Base-by-base conservation (phyloP, 2,888 invertebrate genomes). In the Ectobius pallidus region DNA sequence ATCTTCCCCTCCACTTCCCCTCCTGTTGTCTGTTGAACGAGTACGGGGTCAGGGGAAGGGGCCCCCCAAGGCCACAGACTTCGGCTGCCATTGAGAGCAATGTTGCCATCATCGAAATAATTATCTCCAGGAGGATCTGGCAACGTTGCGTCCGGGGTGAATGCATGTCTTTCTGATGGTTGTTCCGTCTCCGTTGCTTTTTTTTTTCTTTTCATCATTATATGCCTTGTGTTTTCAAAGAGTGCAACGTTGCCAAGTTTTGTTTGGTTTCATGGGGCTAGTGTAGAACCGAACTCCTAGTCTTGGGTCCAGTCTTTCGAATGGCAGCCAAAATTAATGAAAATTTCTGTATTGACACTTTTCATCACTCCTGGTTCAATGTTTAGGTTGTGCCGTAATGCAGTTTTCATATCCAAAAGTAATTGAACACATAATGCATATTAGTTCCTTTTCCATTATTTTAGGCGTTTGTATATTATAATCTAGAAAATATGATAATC, bases 11-110 rank as follows among this genome's bases (percentile, higher is more conserved):
- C 62, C 30, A 0, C 65, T 7, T 6, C 46, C 14, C 25, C 27
- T 1, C 22, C 16, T 44, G n/a, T 25, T 27, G 62, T 62, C 2
- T 11, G 39, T 34, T 22, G 58, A 30, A 30, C 0, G 32, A 61
- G 32, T n/a, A 39, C 46, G 46, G 46, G 30, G 30, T 46, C 46
- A 46, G 42, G 65, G 65, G 65, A 46, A 30, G 65, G 42, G 44
- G 44, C 65, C 63, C 63, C 65, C 65, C 65, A 65, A 65, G 65
- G 65, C 65, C 65, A 65, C 65, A 65, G 65, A 65, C 65, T 65
- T 65, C 46, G 65, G 65, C 65, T 65, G 65, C 65, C 65, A 65
- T 46, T 46, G 65, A 65, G 44, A 30, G 44, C 65, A 25, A 30
- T 18, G 65, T 65, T 65, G 65, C 65, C 65, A 44, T 46, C 65